These are phyloP conservation scores for Perdita meconis DNA, from an alignment of 2,888 invertebrate genomes.

Conservation along the genomic window DNA sequence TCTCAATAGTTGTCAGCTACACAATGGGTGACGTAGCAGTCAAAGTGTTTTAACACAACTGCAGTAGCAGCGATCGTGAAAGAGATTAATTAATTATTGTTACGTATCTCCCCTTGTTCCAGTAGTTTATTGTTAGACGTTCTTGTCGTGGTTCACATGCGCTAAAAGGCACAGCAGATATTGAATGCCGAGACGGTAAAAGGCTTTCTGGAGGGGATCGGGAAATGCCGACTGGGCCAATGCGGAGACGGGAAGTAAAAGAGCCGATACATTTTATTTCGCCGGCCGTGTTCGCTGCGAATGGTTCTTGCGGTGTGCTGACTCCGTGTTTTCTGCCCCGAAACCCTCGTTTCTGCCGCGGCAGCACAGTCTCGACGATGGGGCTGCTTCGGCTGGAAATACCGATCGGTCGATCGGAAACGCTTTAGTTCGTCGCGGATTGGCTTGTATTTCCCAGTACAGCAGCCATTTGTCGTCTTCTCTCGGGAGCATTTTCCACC, in stretches of 20 bases:
- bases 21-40: too few species aligned
- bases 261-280: conserved; percentile 82
- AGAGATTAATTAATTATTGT: too few species aligned
- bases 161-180: conserved; percentile 11
- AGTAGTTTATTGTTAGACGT: too few species aligned
- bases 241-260: conserved; percentile 74
- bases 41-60: too few species aligned
- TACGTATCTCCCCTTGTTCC: too few species aligned
- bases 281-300: conserved; percentile 73
- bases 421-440: conserved; percentile 69
- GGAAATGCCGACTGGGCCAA: conserved; percentile 70
- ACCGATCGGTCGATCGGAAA: conserved; percentile 64
- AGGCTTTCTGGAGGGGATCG: background rate
- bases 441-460: conserved; percentile 73
- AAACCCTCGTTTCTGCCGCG: conserved; percentile 51
- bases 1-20: too few species aligned
- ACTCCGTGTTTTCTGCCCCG: conserved; percentile 70
- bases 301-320: conserved; percentile 74
- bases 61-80: too few species aligned
- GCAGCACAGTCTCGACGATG: conserved; percentile 37
- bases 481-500: conserved; percentile 27
- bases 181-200: conserved; percentile 39
- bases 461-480: conserved; percentile 30
- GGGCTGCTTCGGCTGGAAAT: conserved; percentile 63
- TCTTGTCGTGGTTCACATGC: too few species aligned